Percentiles rank a stretch among this genome's conserved stretches.
Evolutionary conservation across 1,140 invertebrate species (phyloP).

Genomic region (Drosophila nigrodunni): DNA sequence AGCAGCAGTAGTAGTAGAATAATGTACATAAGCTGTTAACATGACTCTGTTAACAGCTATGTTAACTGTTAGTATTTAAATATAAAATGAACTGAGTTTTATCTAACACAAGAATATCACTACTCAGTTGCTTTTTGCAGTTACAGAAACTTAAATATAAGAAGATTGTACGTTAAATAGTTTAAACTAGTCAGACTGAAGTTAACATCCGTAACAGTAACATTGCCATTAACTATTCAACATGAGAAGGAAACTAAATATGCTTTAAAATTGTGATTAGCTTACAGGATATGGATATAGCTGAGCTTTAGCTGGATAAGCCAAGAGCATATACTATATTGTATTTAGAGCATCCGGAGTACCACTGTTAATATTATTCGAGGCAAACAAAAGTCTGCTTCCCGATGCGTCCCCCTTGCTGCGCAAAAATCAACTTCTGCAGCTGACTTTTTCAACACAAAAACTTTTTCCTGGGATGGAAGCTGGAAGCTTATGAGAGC

Average conservation of each 20-base stretch:
- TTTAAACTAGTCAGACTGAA: no score
- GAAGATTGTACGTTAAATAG: no score
- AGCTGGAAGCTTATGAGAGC: conserved; percentile 47
- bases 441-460: conserved; percentile 73
- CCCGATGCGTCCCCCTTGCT: conserved; percentile 26
- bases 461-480: conserved; percentile 60
- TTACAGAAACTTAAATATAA: no score
- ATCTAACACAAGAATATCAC: no score
- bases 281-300: neutral
- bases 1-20: neutral
- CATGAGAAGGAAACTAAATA: neutral
- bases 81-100: no score
- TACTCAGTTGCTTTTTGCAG: no score
- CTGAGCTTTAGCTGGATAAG: neutral
- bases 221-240: neutral
- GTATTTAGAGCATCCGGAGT: conserved; percentile 21
- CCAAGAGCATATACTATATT: neutral
- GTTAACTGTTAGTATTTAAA: no score
- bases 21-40: neutral
- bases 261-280: neutral
- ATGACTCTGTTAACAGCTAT: neutral
- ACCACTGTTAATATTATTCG: conserved; percentile 72
- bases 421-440: conserved; percentile 76
- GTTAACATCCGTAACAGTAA: no score
- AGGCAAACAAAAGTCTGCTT: conserved; percentile 71